These are phyloP conservation scores for Trichogramma dendrolimi DNA, from an alignment of 2,888 invertebrate species.

Conservation along the genomic window DNA sequence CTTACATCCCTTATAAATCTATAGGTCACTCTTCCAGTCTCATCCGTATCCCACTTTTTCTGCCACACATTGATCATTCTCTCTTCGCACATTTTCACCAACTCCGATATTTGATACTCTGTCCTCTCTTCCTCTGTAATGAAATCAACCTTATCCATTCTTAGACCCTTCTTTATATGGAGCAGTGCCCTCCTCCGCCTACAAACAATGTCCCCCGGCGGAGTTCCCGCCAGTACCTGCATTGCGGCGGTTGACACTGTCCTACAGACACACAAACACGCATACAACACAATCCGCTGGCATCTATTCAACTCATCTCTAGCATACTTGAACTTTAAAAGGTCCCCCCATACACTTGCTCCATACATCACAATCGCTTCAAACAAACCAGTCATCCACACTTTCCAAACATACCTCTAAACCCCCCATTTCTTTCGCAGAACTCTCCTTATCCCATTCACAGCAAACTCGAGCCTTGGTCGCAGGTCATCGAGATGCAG, in stretches of 20 bases:
- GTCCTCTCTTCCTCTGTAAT: not conserved
- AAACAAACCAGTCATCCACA: constrained; percentile 14
- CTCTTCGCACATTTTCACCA: no score
- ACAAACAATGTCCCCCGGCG: constrained; percentile 9
- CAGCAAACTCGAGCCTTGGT: not conserved
- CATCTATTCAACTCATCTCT: not conserved
- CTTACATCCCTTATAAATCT: constrained; percentile 12
- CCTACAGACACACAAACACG: constrained; percentile 25
- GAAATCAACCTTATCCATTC: not conserved
- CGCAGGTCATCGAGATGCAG: constrained; percentile 4
- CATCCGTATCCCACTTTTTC: constrained; percentile 11
- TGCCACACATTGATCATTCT: not conserved
- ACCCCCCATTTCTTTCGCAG: constrained; percentile 26
- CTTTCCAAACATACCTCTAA: not conserved
- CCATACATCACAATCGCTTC: constrained; percentile 18
- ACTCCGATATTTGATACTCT: no score
- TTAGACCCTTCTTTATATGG: not conserved
- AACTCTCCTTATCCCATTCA: constrained; percentile 8
- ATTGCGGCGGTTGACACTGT: constrained; percentile 27
- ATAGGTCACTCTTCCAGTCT: constrained; percentile 13
- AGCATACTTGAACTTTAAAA: not conserved
- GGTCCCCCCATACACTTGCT: constrained; percentile 20
- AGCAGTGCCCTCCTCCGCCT: not conserved
- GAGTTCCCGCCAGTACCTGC: not conserved
- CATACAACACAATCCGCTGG: constrained; percentile 16